Evolutionary conservation across 1,140 invertebrate genomes (phyloP).

Genomic region (Micrasema longulum): DNA sequence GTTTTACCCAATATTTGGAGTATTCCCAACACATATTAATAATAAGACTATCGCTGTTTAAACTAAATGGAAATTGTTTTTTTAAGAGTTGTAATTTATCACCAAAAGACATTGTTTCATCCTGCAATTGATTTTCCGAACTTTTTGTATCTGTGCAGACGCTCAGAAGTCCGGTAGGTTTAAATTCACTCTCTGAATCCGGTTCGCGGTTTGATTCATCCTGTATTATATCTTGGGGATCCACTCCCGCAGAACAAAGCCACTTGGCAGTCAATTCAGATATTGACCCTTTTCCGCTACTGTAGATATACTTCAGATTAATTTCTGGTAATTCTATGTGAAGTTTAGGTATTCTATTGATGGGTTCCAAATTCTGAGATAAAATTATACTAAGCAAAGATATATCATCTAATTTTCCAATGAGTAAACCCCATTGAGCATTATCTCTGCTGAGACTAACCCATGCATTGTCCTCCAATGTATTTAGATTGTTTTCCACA

Average conservation of each 20-base stretch:
- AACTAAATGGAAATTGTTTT: slow-evolving; percentile 86
- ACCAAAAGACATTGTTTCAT: slow-evolving; percentile 59
- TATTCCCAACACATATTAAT: slow-evolving; percentile 93
- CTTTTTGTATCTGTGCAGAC: slow-evolving; percentile 33
- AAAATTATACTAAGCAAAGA: slow-evolving; percentile 80
- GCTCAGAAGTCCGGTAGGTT: slow-evolving; percentile 28
- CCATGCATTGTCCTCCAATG: slow-evolving; percentile 75
- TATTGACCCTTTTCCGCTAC: slow-evolving; percentile 85
- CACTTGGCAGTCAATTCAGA: slow-evolving; percentile 87
- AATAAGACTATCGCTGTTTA: slow-evolving; percentile 81
- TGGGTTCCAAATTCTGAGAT: slow-evolving; percentile 67
- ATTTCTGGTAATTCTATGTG: slow-evolving; percentile 73
- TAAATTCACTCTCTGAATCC: slow-evolving; percentile 45
- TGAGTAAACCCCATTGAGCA: slow-evolving; percentile 86
- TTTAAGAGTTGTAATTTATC: slow-evolving; percentile 73
- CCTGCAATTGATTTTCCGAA: slow-evolving; percentile 56
- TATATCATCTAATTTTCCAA: slow-evolving; percentile 91
- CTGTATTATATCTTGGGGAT: slow-evolving; percentile 66
- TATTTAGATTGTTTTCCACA: slow-evolving; percentile 59
- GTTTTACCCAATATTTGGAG: slow-evolving; percentile 86
- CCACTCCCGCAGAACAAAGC: slow-evolving; percentile 77
- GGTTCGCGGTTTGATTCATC: slow-evolving; percentile 55
- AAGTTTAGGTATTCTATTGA: slow-evolving; percentile 67
- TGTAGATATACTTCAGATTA: slow-evolving; percentile 80
- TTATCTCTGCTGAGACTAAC: slow-evolving; percentile 87